A percentile compares a stretch with the other conserved stretches of the same genome.
These are phyloP conservation scores for Gortyna flavago DNA, from an alignment of 2,888 invertebrate species.

Conservation along the genomic window DNA sequence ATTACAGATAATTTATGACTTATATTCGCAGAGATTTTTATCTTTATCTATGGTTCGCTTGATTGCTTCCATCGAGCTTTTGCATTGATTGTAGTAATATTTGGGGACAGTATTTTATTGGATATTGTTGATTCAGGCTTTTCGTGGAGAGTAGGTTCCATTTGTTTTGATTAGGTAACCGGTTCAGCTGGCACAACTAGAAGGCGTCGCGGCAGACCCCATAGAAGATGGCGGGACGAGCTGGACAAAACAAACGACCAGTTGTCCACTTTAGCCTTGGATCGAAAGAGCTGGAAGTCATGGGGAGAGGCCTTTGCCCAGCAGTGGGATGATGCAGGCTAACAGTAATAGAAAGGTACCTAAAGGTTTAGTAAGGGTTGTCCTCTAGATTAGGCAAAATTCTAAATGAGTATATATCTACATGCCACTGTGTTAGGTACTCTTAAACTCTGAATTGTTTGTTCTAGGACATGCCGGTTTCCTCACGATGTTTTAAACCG, in stretches of 20 bases:
- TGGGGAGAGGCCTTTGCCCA: too few species aligned
- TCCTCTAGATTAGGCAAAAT: neutral
- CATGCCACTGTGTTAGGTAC: too few species aligned
- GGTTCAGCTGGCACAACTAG: neutral
- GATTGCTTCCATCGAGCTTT: conserved; percentile 71
- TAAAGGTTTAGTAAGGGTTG: neutral
- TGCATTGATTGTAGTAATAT: conserved; percentile 68
- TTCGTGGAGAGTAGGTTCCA: neutral
- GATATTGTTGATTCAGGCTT: conserved; percentile 44
- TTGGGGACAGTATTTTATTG: conserved; percentile 54
- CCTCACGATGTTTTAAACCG: too few species aligned
- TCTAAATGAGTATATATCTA: neutral
- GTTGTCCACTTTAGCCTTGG: too few species aligned
- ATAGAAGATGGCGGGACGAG: too few species aligned
- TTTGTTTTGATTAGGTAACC: neutral
- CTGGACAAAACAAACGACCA: too few species aligned
- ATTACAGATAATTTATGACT: conserved; percentile 82
- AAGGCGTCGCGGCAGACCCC: too few species aligned
- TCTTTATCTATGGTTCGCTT: conserved; percentile 80
- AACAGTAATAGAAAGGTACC: too few species aligned
- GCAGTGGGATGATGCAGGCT: too few species aligned
- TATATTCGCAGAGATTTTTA: conserved; percentile 80
- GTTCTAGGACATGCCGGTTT: too few species aligned
- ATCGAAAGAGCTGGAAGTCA: too few species aligned
- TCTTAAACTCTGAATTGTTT: too few species aligned